phyloP scores from a whole-genome alignment of 2,113 vertebrate genomes.

The Mystacornis crossleyi region DNA sequence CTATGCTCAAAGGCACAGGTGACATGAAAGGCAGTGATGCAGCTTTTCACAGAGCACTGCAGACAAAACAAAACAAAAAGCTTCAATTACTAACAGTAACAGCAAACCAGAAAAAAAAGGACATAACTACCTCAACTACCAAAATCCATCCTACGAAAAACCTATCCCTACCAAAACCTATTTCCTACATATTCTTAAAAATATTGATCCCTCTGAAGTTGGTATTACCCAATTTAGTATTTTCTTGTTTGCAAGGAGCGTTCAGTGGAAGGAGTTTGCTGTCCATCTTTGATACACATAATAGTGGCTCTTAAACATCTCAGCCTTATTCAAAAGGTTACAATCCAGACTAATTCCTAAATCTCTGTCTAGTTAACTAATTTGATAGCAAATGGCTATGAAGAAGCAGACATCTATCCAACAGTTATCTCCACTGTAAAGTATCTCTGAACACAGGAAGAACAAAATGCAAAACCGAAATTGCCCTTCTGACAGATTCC shows the following conservation, averaged over 20 bases:
- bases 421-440: neutral
- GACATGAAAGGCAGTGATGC: slow-evolving; percentile 98
- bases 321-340: neutral
- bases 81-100: neutral
- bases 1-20: slow-evolving; percentile 98
- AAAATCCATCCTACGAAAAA: no score
- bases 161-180: neutral
- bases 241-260: neutral
- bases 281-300: neutral
- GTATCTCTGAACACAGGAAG: neutral
- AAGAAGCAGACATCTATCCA: neutral
- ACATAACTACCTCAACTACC: neutral
- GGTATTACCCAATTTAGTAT: neutral
- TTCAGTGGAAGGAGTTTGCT: neutral
- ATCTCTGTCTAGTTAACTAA: neutral
- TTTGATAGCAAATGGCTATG: neutral
- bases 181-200: neutral
- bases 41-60: slow-evolving; percentile 97
- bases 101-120: neutral
- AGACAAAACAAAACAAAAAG: neutral
- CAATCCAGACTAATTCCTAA: neutral
- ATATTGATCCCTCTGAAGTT: neutral
- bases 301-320: neutral
- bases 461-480: neutral
- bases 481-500: neutral